These are phyloP conservation scores for Drosophila oshimai DNA, from an alignment of 1,140 invertebrate genomes.

Conservation along the genomic window DNA sequence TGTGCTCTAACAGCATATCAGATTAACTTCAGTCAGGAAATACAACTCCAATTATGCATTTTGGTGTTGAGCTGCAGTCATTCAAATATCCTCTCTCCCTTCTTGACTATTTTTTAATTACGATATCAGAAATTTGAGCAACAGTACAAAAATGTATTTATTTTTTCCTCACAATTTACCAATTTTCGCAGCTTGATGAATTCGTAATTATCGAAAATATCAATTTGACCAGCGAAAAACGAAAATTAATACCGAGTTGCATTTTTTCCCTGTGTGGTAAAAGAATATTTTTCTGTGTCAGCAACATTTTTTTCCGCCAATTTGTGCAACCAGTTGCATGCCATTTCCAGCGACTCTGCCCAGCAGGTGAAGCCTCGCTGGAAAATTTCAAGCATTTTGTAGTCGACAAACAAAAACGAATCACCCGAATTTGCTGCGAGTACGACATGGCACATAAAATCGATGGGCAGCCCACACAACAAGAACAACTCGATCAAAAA, in stretches of 20 bases:
- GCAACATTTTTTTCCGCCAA: background rate
- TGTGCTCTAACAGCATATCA: no score
- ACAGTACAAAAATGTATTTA: no score
- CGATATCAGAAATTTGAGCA: no score
- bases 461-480: conserved; percentile 47
- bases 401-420: conserved; percentile 41
- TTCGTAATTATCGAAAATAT: no score
- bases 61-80: no score
- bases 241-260: no score
- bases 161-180: no score
- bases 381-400: conserved; percentile 33
- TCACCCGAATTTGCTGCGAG: conserved; percentile 46
- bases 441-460: conserved; percentile 61
- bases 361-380: conserved; percentile 25
- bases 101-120: no score
- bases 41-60: no score
- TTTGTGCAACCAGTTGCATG: conserved; percentile 66
- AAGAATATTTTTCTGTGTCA: conserved; percentile 23
- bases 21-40: no score
- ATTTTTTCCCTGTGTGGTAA: background rate
- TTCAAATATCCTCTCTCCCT: no score
- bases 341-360: background rate
- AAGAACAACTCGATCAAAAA: conserved; percentile 11
- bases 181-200: no score
- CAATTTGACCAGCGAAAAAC: background rate